Conservation (phyloP, 2,797 vertebrate species). For the Notolabrus celidotus region DNA sequence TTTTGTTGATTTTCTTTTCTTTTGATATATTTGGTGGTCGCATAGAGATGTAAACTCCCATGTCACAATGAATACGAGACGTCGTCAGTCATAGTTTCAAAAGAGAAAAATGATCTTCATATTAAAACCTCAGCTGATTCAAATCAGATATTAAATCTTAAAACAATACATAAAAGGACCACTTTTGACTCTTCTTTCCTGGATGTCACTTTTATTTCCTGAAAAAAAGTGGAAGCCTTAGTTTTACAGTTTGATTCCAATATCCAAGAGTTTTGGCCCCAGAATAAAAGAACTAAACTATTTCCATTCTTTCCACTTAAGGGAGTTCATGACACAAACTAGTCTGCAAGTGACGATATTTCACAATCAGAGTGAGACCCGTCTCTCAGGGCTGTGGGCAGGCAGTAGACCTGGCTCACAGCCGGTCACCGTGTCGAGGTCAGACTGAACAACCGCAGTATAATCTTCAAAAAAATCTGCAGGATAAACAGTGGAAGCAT, state of each 20-base stretch:
- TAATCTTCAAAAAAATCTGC: slow-evolving; percentile 70
- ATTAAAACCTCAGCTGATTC: slow-evolving; percentile 52
- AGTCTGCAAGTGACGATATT: slow-evolving; percentile 50
- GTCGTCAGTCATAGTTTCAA: slow-evolving; percentile 50
- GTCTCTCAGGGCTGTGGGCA: slow-evolving; percentile 32
- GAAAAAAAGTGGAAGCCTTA: neutral
- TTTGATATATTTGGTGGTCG: slow-evolving; percentile 16
- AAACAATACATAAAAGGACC: slow-evolving; percentile 14
- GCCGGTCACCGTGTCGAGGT: slow-evolving; percentile 65
- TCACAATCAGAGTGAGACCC: slow-evolving; percentile 45
- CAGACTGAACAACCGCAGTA: slow-evolving; percentile 64
- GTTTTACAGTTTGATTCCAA: slow-evolving; percentile 27
- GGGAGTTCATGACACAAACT: slow-evolving; percentile 58
- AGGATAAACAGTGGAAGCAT: slow-evolving; percentile 75
- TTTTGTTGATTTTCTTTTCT: slow-evolving; percentile 17
- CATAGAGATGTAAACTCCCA: slow-evolving; percentile 26
- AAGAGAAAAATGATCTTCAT: slow-evolving; percentile 48
- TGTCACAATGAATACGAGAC: slow-evolving; percentile 52
- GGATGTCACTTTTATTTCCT: slow-evolving; percentile 29
- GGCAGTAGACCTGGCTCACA: slow-evolving; percentile 57
- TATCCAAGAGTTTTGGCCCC: slow-evolving; percentile 30
- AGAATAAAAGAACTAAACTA: slow-evolving; percentile 39
- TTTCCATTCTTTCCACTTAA: slow-evolving; percentile 34
- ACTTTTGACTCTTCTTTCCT: slow-evolving; percentile 13
- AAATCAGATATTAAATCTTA: slow-evolving; percentile 43